Conservation (phyloP, 2,888 invertebrate genomes). For the Aphodius granarius region DNA sequence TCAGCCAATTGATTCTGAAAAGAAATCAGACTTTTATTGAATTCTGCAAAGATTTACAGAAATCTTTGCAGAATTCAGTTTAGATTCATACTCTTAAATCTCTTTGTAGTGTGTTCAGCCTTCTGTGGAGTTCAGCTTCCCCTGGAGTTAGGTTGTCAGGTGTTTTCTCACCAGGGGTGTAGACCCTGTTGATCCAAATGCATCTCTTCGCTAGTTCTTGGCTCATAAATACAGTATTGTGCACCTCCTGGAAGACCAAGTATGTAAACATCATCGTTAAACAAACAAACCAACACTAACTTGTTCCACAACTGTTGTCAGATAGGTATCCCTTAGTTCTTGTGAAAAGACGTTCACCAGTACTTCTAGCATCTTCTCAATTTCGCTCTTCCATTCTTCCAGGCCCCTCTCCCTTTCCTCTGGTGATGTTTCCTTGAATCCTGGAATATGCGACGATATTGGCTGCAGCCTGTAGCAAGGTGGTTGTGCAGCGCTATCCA, state of each 20-base stretch:
- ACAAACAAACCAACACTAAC: conserved; percentile 44
- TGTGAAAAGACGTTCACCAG: conserved; percentile 72
- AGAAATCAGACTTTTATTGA: no score
- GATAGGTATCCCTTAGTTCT: conserved; percentile 77
- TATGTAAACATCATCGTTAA: conserved; percentile 12
- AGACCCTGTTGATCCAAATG: conserved; percentile 74
- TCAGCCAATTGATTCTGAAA: conserved; percentile 70
- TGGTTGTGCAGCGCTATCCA: conserved; percentile 73
- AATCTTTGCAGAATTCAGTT: not conserved
- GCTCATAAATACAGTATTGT: conserved; percentile 79
- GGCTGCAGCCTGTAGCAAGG: conserved; percentile 75
- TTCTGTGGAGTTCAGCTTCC: conserved; percentile 67
- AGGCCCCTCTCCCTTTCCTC: conserved; percentile 56
- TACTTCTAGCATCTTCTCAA: conserved; percentile 66
- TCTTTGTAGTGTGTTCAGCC: conserved; percentile 70
- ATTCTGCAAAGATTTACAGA: not conserved
- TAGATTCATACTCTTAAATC: conserved; percentile 65
- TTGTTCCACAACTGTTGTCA: conserved; percentile 81
- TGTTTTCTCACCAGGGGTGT: conserved; percentile 59
- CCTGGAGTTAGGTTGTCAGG: conserved; percentile 59
- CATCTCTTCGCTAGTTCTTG: conserved; percentile 77
- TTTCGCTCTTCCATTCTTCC: conserved; percentile 60
- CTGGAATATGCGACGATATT: conserved; percentile 59
- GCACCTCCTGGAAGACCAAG: conserved; percentile 64
- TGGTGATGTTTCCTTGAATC: conserved; percentile 55